These are phyloP conservation scores for Chromobotia macracanthus DNA, from an alignment of 2,797 vertebrate genomes.

Conservation along the genomic window DNA sequence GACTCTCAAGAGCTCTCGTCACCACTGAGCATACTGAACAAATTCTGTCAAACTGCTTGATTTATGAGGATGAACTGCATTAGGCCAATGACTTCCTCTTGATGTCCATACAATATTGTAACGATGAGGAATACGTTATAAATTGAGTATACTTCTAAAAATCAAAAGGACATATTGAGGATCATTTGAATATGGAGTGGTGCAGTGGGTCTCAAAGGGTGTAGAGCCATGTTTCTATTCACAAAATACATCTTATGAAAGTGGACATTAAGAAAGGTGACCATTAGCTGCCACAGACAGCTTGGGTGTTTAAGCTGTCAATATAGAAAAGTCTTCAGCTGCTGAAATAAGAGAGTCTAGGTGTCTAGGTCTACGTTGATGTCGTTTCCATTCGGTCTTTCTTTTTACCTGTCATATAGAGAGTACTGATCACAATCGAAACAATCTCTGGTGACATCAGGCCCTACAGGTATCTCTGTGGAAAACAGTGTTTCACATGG, in stretches of 20 bases:
- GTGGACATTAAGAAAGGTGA: background rate
- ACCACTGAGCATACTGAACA: slow-evolving; percentile 25
- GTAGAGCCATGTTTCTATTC: slow-evolving; percentile 6
- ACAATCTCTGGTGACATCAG: too few species aligned
- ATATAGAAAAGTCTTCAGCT: background rate
- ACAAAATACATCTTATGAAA: background rate
- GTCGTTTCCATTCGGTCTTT: too few species aligned
- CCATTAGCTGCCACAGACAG: background rate
- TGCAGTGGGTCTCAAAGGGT: background rate
- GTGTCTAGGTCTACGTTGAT: background rate
- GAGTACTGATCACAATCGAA: too few species aligned
- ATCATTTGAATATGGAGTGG: background rate
- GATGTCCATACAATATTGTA: background rate
- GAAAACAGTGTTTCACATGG: too few species aligned
- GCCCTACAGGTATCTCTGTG: too few species aligned
- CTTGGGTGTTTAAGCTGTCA: background rate
- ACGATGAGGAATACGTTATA: background rate
- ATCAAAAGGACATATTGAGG: background rate
- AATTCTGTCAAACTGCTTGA: slow-evolving; percentile 22
- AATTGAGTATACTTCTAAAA: background rate
- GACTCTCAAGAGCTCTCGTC: slow-evolving; percentile 30
- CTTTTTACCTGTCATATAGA: too few species aligned
- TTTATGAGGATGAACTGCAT: background rate
- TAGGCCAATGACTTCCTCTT: slow-evolving; percentile 12
- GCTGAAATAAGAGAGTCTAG: background rate